Base-by-base conservation (phyloP, 2,888 invertebrate species). In the Uloborus plumipes region DNA sequence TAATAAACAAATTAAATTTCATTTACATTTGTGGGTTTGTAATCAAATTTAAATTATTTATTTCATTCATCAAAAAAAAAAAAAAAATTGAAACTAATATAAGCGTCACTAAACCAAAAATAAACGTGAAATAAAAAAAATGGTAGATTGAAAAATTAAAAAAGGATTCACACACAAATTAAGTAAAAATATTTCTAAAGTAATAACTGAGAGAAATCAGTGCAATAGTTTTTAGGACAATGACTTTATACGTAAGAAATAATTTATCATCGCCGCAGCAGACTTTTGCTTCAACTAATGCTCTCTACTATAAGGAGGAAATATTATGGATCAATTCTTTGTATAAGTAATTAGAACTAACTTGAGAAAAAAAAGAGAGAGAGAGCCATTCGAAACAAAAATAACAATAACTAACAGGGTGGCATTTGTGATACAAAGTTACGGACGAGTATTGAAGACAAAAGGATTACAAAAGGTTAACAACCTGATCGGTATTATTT, bases 151-250 rank as follows among this genome's bases (percentile, higher is more conserved):
- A 26, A 26, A 26, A 3, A 26, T 26, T 2, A 39, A 39, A 39
- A 39, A 39, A 31, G 1, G 39, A 39, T 11, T 39, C 9, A 39
- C 2, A 26, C 39, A 39, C 39, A 39, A 39, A 39, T 39, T 7
- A 39, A 39, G 9, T 11, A 9, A 4, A 9, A 39, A 39, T 39
- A 39, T 9, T 39, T 39, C 9, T 1, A 39, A 39, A 39, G 9
- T 39, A 39, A 39, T 39, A 39, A 39, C 39, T 39, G 3, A 39
- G 9, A 39, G 39, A 9, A 39, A 39, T 39, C 39, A 39, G 39
- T 39, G 15, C 62, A 80, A 66, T 69, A 73, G 69, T 69, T 73
- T 62, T 49, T 61, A 73, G 80, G 80, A 80, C 80, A 80, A 73
- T 80, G 80, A 80, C 80, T 74, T 65, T 49, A 66, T 47, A 75